Evolutionary conservation across 2,888 invertebrate genomes (phyloP), one percentile per base, ranked within the genome.

Genomic region (Zhengitettix transpicula): DNA sequence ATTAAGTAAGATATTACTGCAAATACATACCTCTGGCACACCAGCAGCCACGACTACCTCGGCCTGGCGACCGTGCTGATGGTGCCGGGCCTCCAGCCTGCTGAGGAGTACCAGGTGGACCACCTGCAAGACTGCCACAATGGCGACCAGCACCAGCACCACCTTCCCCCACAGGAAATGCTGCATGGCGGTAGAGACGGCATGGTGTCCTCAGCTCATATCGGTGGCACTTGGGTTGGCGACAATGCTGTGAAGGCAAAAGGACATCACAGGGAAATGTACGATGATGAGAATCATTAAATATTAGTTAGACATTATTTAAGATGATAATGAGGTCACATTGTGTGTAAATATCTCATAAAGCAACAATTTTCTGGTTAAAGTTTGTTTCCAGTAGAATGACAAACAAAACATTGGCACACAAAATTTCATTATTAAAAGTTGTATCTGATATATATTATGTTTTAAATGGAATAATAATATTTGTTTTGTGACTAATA

Each of bases 111-210:
- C 65, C 15, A 69, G 61, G 62, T 69, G 69, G 28, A 68, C 66
- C 17, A 68, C 67, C 62, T 69, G 69, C 9, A 69, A 62, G n/a
- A 68, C 61, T 55, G 68, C 69, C 16, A 68, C 67, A 40, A 68
- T 60, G 17, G 65, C 66, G 40, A 68, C 67, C 57, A 69, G 63
- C 44, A 68, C 62, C 55, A 69, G 61, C 42, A 69, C 66, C 59
- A 67, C 61, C 62, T 66, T 66, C 42, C 67, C 67, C 66, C 67
- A 67, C 54, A 66, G 61, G 56, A 65, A 65, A 56, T 64, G 64
- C 55, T 64, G 65, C 66, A 66, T 66, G n/a, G n/a, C n/a, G n/a
- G n/a, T n/a, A n/a, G n/a, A n/a, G n/a, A n/a, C 44, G 12, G 44
- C 44, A 42, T 42, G 12, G 12, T 12, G 10, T 42, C 10, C 44